These are phyloP conservation scores for Trinectes maculatus DNA, from an alignment of 2,113 vertebrate genomes.

Conservation along the genomic window DNA sequence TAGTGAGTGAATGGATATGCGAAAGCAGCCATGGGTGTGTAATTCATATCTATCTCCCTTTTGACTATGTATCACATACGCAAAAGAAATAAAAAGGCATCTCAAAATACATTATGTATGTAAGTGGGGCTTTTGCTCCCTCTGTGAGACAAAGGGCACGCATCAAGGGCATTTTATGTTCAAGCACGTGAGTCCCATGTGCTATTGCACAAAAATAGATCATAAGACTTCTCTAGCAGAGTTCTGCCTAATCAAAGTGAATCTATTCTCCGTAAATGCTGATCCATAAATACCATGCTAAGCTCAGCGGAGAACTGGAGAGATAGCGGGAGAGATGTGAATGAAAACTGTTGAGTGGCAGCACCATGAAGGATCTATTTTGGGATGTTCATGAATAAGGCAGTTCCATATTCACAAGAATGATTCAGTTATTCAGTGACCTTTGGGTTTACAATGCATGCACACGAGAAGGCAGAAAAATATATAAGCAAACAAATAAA, in stretches of 20 bases:
- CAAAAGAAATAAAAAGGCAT: constrained; percentile 50
- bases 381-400: constrained; percentile 60
- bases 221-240: constrained; percentile 40
- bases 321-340: constrained; percentile 38
- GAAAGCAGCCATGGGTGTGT: constrained; percentile 44
- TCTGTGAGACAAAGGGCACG: constrained; percentile 64
- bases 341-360: constrained; percentile 57
- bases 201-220: constrained; percentile 70
- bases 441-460: constrained; percentile 39
- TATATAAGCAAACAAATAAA: constrained; percentile 4
- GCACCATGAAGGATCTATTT: constrained; percentile 42
- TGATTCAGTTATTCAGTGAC: constrained; percentile 54
- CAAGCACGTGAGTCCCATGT: constrained; percentile 67
- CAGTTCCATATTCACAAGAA: constrained; percentile 56
- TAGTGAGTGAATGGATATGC: constrained; percentile 52
- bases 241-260: constrained; percentile 65
- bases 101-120: constrained; percentile 76
- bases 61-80: constrained; percentile 62
- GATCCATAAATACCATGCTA: constrained; percentile 66
- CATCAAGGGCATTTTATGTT: constrained; percentile 71
- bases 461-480: constrained; percentile 10
- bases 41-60: constrained; percentile 68
- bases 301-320: constrained; percentile 35
- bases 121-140: constrained; percentile 56
- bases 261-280: constrained; percentile 60